Evolutionary conservation across 2,888 invertebrate species (phyloP).

Genomic region (Achlya flavicornis): DNA sequence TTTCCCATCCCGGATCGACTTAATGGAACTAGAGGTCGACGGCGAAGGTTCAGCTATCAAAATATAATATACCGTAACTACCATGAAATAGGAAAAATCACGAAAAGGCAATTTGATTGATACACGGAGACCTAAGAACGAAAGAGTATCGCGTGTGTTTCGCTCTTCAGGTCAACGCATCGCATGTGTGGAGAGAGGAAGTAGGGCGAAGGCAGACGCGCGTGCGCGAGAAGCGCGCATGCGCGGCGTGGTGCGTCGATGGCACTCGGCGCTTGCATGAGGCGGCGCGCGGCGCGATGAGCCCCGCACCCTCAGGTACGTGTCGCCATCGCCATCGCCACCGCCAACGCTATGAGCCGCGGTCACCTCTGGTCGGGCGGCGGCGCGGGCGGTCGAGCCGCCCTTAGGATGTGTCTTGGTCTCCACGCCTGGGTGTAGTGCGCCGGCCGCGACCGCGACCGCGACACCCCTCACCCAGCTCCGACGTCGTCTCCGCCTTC

Average conservation of each 20-base stretch:
- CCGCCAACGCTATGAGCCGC: too few species aligned
- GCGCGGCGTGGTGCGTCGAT: constrained; percentile 37
- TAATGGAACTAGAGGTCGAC: not conserved
- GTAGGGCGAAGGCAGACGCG: constrained; percentile 19
- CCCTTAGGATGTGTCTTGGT: too few species aligned
- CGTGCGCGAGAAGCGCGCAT: constrained; percentile 33
- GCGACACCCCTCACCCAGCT: too few species aligned
- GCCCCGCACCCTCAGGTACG: constrained; percentile 30
- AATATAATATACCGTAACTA: too few species aligned
- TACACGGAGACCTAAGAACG: not conserved
- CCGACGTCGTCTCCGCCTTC: not conserved
- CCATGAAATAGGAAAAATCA: not conserved
- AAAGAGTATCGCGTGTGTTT: not conserved
- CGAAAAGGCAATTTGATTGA: not conserved
- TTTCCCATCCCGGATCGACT: not conserved
- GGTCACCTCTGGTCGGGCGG: too few species aligned
- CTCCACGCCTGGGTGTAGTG: too few species aligned
- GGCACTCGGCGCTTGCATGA: constrained; percentile 27
- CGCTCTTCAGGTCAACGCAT: not conserved
- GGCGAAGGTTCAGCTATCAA: not conserved
- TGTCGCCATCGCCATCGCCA: not conserved
- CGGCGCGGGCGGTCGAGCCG: too few species aligned
- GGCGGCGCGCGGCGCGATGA: constrained; percentile 36
- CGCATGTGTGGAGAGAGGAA: constrained; percentile 14
- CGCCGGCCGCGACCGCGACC: too few species aligned